phyloP scores from a whole-genome alignment of 2,113 vertebrate genomes.

The Aegithalos caudatus region DNA sequence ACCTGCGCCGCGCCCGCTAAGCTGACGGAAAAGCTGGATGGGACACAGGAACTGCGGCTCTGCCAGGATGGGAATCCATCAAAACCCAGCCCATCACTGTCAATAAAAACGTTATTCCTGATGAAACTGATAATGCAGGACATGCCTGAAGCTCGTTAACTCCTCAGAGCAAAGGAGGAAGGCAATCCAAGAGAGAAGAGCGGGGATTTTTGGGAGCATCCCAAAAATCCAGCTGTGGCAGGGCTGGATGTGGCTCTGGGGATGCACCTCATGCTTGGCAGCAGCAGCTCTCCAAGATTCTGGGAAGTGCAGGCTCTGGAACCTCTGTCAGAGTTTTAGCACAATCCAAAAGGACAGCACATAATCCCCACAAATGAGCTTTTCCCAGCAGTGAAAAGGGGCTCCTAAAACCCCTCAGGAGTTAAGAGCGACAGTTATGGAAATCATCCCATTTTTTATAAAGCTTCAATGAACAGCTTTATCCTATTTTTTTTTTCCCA shows the following conservation, averaged over 20 bases:
- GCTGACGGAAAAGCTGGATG: background rate
- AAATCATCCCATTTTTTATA: background rate
- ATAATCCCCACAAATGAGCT: background rate
- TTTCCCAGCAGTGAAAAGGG: background rate
- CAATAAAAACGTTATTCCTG: background rate
- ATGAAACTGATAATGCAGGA: background rate
- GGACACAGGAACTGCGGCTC: too few relatives aligned
- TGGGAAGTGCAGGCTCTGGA: background rate
- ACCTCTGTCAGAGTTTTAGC: background rate
- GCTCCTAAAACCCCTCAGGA: background rate
- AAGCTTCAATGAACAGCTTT: background rate
- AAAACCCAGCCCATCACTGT: fast-evolving
- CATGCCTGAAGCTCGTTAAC: background rate
- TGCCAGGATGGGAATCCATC: background rate
- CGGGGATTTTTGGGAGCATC: background rate
- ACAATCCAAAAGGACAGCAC: background rate
- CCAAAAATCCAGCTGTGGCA: background rate
- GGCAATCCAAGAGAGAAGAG: fast-evolving
- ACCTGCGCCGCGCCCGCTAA: background rate
- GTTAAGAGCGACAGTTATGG: fast-evolving
- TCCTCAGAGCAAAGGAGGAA: background rate
- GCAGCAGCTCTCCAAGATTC: background rate
- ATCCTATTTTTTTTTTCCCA: background rate
- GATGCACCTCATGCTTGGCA: background rate
- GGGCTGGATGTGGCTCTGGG: background rate